Evolutionary conservation across 1,140 invertebrate species (phyloP).

Genomic region (Tyrophagus putrescentiae): DNA sequence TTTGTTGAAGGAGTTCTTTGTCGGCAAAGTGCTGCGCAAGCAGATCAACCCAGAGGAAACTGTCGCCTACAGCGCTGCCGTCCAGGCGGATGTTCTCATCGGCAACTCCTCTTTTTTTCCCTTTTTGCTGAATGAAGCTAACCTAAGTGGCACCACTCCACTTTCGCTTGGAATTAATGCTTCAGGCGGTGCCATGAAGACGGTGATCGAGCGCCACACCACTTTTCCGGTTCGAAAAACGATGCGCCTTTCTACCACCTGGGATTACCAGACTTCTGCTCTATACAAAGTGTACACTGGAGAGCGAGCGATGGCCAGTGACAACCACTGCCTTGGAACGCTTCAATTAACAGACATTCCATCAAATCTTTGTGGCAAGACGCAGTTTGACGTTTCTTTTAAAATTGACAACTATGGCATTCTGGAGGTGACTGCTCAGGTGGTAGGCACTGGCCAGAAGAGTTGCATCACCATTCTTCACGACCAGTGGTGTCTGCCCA

Average conservation of each 20-base stretch:
- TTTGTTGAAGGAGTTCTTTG: conserved; percentile 23
- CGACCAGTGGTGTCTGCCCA: neutral
- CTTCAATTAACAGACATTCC: neutral
- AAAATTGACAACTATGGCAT: neutral
- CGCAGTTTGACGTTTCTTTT: neutral
- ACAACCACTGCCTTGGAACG: neutral
- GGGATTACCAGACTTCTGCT: neutral
- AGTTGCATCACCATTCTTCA: neutral
- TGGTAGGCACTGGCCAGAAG: neutral
- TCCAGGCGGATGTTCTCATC: conserved; percentile 30
- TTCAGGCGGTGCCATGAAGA: conserved; percentile 43
- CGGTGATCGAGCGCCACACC: conserved; percentile 35
- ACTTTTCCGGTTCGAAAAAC: no score
- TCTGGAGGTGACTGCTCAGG: neutral
- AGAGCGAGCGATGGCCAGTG: neutral
- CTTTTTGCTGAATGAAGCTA: conserved; percentile 14
- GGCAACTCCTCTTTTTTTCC: no score
- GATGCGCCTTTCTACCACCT: no score
- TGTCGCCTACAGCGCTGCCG: conserved; percentile 35
- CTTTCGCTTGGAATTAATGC: conserved; percentile 46
- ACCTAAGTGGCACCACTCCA: conserved; percentile 41
- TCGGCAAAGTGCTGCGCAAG: conserved; percentile 22
- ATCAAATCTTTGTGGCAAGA: neutral
- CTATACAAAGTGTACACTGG: neutral
- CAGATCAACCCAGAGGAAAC: conserved; percentile 37